Conservation (phyloP, 2,888 invertebrate species). For the Heliconius erato region DNA sequence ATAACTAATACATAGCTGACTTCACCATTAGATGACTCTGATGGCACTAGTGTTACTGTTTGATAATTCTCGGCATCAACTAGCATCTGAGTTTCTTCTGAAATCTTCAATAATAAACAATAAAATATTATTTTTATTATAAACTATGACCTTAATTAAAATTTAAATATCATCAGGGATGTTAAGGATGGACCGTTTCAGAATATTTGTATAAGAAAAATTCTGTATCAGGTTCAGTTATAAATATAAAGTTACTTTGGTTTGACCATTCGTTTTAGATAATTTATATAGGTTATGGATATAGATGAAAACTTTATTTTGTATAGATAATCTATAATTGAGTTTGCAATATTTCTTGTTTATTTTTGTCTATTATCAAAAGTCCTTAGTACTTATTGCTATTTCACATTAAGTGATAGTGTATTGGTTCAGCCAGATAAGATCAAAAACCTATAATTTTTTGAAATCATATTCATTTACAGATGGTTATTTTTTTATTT, state of each 20-base stretch:
- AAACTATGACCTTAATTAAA: not conserved
- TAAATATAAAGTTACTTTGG: not conserved
- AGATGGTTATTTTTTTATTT: too few relatives aligned
- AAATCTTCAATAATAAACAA: not conserved
- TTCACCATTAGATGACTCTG: constrained; percentile 91
- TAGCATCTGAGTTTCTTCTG: constrained; percentile 58
- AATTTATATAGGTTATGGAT: too few relatives aligned
- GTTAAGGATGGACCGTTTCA: not conserved
- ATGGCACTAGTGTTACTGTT: constrained; percentile 93
- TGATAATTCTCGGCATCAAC: constrained; percentile 87
- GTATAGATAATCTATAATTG: too few relatives aligned
- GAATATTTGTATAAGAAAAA: too few relatives aligned
- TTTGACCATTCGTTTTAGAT: too few relatives aligned
- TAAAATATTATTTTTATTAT: not conserved
- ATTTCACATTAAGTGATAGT: not conserved
- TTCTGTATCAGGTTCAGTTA: not conserved
- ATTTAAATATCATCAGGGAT: not conserved
- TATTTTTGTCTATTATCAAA: not conserved
- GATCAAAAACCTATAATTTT: too few relatives aligned
- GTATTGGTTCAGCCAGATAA: not conserved
- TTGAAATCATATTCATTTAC: too few relatives aligned
- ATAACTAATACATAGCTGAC: constrained; percentile 95
- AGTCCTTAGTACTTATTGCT: not conserved
- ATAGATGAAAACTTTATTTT: too few relatives aligned
- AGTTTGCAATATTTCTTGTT: not conserved